Evolutionary conservation across 2,113 vertebrate genomes (phyloP).

Genomic region (Bujurquina vittata): DNA sequence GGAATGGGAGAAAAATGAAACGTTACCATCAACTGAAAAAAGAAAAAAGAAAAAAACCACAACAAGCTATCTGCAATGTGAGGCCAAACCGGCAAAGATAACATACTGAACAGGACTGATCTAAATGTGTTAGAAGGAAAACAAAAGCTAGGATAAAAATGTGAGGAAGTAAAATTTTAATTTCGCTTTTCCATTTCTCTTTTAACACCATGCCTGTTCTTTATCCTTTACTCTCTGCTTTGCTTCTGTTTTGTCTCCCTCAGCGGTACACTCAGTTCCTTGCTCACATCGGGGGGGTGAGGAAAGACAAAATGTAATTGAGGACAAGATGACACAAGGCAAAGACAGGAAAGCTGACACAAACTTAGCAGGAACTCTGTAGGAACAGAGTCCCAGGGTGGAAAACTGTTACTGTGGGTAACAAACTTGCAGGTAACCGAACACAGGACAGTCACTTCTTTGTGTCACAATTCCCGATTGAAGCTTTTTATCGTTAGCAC

Average conservation of each 20-base stretch:
- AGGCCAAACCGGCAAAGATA: neutral
- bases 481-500: neutral
- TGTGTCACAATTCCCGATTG: neutral
- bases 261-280: neutral
- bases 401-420: neutral
- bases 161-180: neutral
- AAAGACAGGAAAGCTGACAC: neutral
- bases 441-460: neutral
- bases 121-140: neutral
- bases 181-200: neutral
- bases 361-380: neutral
- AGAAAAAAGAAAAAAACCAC: neutral
- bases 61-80: neutral
- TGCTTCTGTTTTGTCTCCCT: neutral
- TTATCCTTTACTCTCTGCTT: neutral
- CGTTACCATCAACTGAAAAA: neutral
- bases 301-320: neutral
- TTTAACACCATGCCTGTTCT: neutral
- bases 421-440: neutral
- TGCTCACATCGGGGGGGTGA: neutral
- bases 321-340: slow-evolving; percentile 5
- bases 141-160: neutral
- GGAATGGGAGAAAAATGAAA: neutral
- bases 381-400: neutral
- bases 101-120: neutral